Conservation (phyloP, 1,140 invertebrate species). For the Bombus terrestris region DNA sequence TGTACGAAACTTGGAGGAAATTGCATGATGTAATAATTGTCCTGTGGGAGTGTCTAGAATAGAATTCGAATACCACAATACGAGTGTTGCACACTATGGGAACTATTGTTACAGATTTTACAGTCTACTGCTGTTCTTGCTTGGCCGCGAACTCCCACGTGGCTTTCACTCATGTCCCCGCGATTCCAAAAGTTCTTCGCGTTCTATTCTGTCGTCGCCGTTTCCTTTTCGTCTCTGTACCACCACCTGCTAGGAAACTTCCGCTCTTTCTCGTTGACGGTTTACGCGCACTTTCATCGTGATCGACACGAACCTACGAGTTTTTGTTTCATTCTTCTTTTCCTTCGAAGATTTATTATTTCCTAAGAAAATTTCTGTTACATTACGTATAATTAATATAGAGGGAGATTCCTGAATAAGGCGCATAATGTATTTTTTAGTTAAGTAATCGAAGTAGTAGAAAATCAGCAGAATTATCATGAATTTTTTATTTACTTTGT, state of each 20-base stretch:
- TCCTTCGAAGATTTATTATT: not conserved
- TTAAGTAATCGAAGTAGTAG: too few relatives aligned
- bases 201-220: constrained; percentile 39
- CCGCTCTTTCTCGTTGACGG: constrained; percentile 45
- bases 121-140: constrained; percentile 77
- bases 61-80: constrained; percentile 76
- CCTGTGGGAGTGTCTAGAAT: constrained; percentile 79
- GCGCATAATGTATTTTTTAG: too few relatives aligned
- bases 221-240: constrained; percentile 25
- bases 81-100: constrained; percentile 80
- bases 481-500: not conserved
- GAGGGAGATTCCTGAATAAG: not conserved
- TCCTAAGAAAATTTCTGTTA: not conserved
- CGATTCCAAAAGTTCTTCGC: constrained; percentile 61
- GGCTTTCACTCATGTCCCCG: constrained; percentile 81
- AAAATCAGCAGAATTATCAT: too few relatives aligned
- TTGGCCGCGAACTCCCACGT: constrained; percentile 77
- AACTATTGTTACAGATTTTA: constrained; percentile 83
- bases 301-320: not conserved
- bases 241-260: constrained; percentile 26
- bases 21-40: constrained; percentile 82
- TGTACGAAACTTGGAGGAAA: constrained; percentile 75
- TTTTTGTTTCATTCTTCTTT: not conserved
- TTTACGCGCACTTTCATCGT: constrained; percentile 53
- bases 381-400: not conserved